These are phyloP conservation scores for Augochlora pura DNA, from an alignment of 1,140 invertebrate species.

Conservation along the genomic window DNA sequence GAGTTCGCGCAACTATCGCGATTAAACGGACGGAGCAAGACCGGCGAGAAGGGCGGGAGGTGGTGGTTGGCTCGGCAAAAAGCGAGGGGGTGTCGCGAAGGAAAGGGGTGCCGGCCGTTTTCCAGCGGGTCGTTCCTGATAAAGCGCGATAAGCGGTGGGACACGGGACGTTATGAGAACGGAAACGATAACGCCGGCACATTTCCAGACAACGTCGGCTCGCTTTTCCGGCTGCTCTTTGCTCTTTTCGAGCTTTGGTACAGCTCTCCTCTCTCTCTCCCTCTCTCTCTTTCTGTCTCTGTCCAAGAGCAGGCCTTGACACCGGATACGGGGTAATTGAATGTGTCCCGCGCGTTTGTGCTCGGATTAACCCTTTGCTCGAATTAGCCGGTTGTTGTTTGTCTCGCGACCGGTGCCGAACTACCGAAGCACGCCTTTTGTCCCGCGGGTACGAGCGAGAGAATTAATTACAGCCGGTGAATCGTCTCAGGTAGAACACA, in stretches of 20 bases:
- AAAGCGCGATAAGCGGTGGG: slow-evolving; percentile 48
- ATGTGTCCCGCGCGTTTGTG: slow-evolving; percentile 38
- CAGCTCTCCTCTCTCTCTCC: too few species aligned
- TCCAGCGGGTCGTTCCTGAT: slow-evolving; percentile 51
- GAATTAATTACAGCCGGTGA: too few species aligned
- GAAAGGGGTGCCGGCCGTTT: slow-evolving; percentile 19
- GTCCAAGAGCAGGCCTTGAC: neutral
- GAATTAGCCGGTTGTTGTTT: neutral
- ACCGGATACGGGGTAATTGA: slow-evolving; percentile 36
- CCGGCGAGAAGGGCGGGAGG: too few species aligned
- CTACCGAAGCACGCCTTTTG: neutral
- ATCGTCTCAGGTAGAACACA: too few species aligned
- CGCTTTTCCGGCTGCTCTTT: slow-evolving; percentile 24
- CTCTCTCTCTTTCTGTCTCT: neutral
- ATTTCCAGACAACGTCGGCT: slow-evolving; percentile 35
- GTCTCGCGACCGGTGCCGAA: neutral
- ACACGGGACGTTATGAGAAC: slow-evolving; percentile 37
- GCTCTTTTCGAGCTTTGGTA: slow-evolving; percentile 27
- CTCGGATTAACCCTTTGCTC: slow-evolving; percentile 26
- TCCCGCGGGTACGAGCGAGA: neutral
- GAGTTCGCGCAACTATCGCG: too few species aligned
- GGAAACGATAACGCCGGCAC: slow-evolving; percentile 46
- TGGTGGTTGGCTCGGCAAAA: neutral
- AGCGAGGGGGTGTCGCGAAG: neutral
- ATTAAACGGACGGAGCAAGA: too few species aligned